A percentile compares a stretch with the other conserved stretches of the same genome.
These are phyloP conservation scores for Lamprologus sp. DNA, from an alignment of 2,113 vertebrate species.

Conservation along the genomic window DNA sequence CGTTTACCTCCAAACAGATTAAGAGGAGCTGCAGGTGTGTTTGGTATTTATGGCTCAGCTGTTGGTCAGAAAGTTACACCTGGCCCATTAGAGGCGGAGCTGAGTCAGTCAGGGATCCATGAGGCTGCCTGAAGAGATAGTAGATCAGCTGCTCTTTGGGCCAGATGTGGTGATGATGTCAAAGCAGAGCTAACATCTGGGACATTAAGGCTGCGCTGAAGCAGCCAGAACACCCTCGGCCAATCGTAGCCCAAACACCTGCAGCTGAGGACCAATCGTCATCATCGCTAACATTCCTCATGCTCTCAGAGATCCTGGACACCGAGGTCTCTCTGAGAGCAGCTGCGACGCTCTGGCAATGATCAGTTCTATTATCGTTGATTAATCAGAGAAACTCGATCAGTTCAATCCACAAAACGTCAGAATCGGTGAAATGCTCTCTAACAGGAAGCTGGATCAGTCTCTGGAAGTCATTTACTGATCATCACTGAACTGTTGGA, in stretches of 20 bases:
- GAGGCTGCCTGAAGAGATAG: not conserved
- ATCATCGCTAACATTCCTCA: not conserved
- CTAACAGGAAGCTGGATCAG: not conserved
- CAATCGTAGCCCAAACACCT: not conserved
- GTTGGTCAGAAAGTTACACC: not conserved
- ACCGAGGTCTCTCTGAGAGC: not conserved
- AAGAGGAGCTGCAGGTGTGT: not conserved
- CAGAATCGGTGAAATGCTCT: not conserved
- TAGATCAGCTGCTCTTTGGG: not conserved
- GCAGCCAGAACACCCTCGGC: not conserved
- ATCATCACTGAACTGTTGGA: not conserved
- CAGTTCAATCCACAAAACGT: not conserved
- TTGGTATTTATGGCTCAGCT: not conserved
- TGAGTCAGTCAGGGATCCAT: not conserved
- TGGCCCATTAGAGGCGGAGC: not conserved
- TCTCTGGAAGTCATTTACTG: not conserved
- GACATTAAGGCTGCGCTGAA: not conserved
- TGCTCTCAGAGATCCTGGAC: not conserved
- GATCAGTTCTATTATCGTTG: not conserved
- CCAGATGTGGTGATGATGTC: not conserved
- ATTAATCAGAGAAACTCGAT: not conserved
- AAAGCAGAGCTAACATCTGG: not conserved
- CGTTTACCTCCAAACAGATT: not conserved
- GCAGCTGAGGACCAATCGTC: not conserved
- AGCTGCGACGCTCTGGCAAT: not conserved